A percentile compares a stretch with the other conserved stretches of the same genome.
Evolutionary conservation across 2,888 invertebrate species (phyloP).

Genomic region (Aspidapion aeneum): DNA sequence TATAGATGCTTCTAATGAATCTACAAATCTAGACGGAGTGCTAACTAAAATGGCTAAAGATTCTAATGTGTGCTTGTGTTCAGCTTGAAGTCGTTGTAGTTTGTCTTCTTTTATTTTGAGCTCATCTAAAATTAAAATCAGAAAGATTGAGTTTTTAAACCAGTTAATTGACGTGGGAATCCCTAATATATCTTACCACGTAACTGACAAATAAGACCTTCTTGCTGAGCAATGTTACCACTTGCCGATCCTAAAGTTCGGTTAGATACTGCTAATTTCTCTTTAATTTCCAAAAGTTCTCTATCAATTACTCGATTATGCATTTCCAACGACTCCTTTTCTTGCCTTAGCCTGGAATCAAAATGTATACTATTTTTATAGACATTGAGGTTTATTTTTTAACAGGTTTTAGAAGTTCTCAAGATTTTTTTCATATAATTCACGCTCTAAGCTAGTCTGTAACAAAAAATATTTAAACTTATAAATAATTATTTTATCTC

Average conservation of each 20-base stretch:
- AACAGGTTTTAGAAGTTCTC: too few relatives aligned
- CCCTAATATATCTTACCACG: too few relatives aligned
- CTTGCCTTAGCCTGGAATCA: constrained; percentile 62
- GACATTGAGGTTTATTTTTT: too few relatives aligned
- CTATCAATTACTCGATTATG: constrained; percentile 69
- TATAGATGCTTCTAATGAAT: constrained; percentile 73
- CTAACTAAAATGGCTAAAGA: constrained; percentile 68
- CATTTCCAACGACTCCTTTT: constrained; percentile 71
- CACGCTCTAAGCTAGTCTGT: too few relatives aligned
- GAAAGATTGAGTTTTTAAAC: neutral
- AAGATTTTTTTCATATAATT: too few relatives aligned
- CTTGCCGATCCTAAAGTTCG: constrained; percentile 64
- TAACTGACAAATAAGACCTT: constrained; percentile 62
- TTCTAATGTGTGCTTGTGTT: constrained; percentile 66
- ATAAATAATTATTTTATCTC: too few relatives aligned
- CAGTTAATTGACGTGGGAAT: too few relatives aligned
- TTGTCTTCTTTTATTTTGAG: constrained; percentile 67
- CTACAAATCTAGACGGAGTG: constrained; percentile 68
- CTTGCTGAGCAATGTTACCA: constrained; percentile 66
- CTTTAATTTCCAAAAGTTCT: constrained; percentile 65
- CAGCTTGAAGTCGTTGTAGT: constrained; percentile 61
- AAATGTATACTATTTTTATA: too few relatives aligned
- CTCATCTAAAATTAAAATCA: constrained; percentile 54
- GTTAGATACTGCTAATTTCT: constrained; percentile 61
- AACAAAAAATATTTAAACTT: too few relatives aligned